phyloP scores from a whole-genome alignment of 2,888 invertebrate genomes.

The Dioctria rufipes region DNA sequence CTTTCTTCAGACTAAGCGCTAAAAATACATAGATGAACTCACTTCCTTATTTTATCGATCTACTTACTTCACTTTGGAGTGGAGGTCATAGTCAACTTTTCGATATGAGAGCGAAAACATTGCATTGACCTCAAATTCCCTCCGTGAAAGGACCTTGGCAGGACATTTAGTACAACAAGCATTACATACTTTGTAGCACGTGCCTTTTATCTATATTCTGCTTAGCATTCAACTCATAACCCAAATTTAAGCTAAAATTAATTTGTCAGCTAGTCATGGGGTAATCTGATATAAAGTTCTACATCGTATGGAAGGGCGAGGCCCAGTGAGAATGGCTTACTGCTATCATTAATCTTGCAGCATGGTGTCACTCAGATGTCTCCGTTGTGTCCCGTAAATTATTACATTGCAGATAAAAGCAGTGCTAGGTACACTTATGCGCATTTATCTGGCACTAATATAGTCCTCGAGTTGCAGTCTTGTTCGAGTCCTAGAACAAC shows the following conservation, averaged over 20 bases:
- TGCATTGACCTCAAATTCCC: no score
- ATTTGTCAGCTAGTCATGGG: conserved; percentile 37
- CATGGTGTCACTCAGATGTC: conserved; percentile 42
- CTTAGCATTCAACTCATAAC: background rate
- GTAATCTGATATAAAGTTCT: conserved; percentile 24
- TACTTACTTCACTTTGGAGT: no score
- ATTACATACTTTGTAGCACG: no score
- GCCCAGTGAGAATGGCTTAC: conserved; percentile 21
- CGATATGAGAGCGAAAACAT: no score
- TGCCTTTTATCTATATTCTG: background rate
- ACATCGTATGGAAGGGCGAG: conserved; percentile 14
- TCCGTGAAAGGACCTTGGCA: no score
- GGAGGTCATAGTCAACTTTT: no score
- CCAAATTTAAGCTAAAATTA: conserved; percentile 9
- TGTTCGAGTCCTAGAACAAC: background rate
- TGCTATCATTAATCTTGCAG: conserved; percentile 38
- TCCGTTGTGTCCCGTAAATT: conserved; percentile 40
- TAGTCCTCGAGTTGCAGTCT: background rate
- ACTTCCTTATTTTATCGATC: no score
- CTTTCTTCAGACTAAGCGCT: no score
- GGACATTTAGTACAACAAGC: no score
- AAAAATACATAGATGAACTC: no score
- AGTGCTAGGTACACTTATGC: background rate
- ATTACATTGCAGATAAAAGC: conserved; percentile 28
- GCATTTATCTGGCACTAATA: conserved; percentile 31